These are phyloP conservation scores for Troglohyphantes excavatus DNA, from an alignment of 2,888 invertebrate species.

Conservation along the genomic window DNA sequence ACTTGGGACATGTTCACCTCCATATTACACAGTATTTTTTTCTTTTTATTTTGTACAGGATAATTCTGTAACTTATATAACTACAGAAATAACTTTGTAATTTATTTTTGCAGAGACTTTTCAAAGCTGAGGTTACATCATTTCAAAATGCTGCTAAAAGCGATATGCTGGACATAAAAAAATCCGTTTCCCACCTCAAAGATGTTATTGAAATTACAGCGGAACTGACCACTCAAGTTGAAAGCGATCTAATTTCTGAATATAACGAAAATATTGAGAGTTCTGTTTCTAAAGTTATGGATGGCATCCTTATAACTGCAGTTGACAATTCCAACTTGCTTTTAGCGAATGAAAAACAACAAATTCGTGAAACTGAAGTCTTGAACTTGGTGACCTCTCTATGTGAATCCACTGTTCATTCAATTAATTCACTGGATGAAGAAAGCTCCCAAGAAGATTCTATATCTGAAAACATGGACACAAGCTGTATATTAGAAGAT, in stretches of 20 bases:
- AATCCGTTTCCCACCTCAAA: neutral
- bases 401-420: neutral
- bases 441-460: too few species aligned
- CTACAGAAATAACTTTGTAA: too few species aligned
- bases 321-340: neutral
- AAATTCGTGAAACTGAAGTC: neutral
- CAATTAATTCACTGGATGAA: neutral
- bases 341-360: neutral
- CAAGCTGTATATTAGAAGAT: too few species aligned
- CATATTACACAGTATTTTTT: too few species aligned
- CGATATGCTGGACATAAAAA: neutral
- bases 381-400: neutral
- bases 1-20: too few species aligned
- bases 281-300: neutral
- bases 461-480: too few species aligned
- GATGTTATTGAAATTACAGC: neutral
- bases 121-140: constrained; percentile 9
- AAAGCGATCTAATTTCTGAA: neutral
- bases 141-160: neutral
- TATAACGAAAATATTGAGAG: neutral
- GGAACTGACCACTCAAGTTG: neutral
- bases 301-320: neutral
- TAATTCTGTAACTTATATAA: too few species aligned
- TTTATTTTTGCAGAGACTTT: neutral
- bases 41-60: too few species aligned